These are phyloP conservation scores for Pollenia amentaria DNA, from an alignment of 2,888 invertebrate species.

Conservation along the genomic window DNA sequence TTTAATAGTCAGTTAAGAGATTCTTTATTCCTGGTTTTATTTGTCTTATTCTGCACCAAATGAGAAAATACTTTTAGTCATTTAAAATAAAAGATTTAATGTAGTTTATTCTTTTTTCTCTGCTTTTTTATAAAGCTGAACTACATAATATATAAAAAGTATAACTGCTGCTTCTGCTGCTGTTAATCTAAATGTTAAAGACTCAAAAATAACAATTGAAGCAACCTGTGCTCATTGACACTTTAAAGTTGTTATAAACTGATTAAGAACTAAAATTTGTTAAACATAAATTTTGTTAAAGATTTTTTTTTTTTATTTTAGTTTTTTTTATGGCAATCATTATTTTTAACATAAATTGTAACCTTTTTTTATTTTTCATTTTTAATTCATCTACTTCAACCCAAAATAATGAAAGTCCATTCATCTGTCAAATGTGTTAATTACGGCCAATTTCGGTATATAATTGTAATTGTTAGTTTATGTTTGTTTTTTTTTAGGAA, in stretches of 20 bases:
- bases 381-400: slow-evolving; percentile 14
- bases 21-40: neutral
- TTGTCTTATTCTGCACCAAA: slow-evolving; percentile 4
- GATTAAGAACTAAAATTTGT: slow-evolving; percentile 2
- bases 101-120: slow-evolving; percentile 2
- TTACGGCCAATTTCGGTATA: slow-evolving; percentile 52
- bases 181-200: slow-evolving; percentile 49
- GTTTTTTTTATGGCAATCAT: slow-evolving; percentile 33
- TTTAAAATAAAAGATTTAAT: slow-evolving; percentile 24
- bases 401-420: slow-evolving; percentile 58
- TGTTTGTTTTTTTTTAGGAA: slow-evolving; percentile 18
- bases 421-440: slow-evolving; percentile 73
- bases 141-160: slow-evolving; percentile 50
- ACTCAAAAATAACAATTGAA: slow-evolving; percentile 28
- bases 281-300: slow-evolving; percentile 49
- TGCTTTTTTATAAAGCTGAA: slow-evolving; percentile 32
- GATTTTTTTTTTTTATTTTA: slow-evolving; percentile 13
- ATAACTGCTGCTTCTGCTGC: slow-evolving; percentile 46
- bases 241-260: slow-evolving; percentile 61
- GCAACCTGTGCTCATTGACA: slow-evolving; percentile 68
- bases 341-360: slow-evolving; percentile 46
- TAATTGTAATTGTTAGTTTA: neutral
- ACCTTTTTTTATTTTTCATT: slow-evolving; percentile 33
- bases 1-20: neutral
- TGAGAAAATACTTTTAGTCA: slow-evolving; percentile 34